A percentile compares a stretch with the other conserved stretches of the same genome.
Conservation (phyloP, 2,888 invertebrate species). For the Melanotus villosus region DNA sequence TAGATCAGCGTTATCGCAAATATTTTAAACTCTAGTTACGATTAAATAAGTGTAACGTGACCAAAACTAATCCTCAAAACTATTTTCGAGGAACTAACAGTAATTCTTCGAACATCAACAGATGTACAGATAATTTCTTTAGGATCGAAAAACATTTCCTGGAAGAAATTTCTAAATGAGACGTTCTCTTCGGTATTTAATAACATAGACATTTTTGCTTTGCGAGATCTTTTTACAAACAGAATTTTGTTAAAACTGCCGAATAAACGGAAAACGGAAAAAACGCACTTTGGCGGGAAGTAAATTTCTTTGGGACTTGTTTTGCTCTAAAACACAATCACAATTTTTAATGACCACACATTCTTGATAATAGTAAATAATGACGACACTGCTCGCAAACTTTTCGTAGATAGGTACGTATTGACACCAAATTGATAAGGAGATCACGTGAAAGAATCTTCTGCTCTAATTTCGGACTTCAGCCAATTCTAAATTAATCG, state of each 20-base stretch:
- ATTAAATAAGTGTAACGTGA: conserved; percentile 24
- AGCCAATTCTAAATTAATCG: not conserved
- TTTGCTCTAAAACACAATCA: conserved; percentile 5
- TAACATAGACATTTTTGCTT: not conserved
- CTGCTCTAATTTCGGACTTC: not conserved
- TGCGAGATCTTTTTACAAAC: too few species aligned
- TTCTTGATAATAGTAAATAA: conserved; percentile 37
- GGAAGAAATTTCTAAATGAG: conserved; percentile 1
- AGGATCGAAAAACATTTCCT: conserved; percentile 9
- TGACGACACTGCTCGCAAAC: conserved; percentile 17
- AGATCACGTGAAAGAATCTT: not conserved
- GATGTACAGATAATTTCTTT: not conserved
- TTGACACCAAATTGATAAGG: not conserved
- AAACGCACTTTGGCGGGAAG: conserved; percentile 6
- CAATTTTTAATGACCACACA: conserved; percentile 32
- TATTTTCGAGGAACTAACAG: not conserved
- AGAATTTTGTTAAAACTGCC: too few species aligned
- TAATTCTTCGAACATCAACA: not conserved
- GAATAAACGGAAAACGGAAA: too few species aligned
- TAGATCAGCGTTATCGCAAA: conserved; percentile 8
- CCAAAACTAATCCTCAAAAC: not conserved
- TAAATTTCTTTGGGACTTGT: conserved; percentile 7
- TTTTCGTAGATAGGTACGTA: not conserved
- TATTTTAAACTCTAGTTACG: not conserved
- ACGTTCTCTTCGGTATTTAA: not conserved